phyloP scores from a whole-genome alignment of 2,113 vertebrate species.

The Hemiprocne comata region DNA sequence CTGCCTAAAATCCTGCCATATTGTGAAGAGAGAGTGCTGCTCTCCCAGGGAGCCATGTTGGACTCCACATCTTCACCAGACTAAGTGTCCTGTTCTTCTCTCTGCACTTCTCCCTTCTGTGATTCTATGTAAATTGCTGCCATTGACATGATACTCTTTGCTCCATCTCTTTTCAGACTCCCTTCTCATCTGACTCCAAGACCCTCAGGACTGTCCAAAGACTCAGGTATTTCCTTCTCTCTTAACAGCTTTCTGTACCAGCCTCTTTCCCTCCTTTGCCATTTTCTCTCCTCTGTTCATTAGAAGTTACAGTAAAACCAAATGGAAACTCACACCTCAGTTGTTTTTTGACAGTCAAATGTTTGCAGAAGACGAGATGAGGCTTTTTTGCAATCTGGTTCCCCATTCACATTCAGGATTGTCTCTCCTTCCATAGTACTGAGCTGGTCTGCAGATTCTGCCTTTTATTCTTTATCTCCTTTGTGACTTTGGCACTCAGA shows the following conservation, averaged over 20 bases:
- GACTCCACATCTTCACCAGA: background rate
- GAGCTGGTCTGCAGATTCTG: background rate
- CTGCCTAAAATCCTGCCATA: background rate
- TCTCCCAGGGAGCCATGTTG: background rate
- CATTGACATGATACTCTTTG: fast-evolving
- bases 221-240: background rate
- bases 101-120: background rate
- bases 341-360: background rate
- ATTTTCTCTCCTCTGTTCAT: background rate
- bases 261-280: background rate
- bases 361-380: conserved; percentile 31
- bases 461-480: background rate
- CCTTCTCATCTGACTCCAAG: background rate
- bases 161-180: background rate
- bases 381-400: background rate
- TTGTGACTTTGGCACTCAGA: background rate
- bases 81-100: background rate
- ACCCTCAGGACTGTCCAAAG: background rate
- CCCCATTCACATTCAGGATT: conserved; percentile 27
- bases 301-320: background rate
- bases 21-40: background rate
- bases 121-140: background rate
- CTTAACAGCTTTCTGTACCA: background rate
- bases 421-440: background rate
- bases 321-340: background rate